Base-by-base conservation (phyloP, 2,888 invertebrate genomes). In the Cephus runcator region DNA sequence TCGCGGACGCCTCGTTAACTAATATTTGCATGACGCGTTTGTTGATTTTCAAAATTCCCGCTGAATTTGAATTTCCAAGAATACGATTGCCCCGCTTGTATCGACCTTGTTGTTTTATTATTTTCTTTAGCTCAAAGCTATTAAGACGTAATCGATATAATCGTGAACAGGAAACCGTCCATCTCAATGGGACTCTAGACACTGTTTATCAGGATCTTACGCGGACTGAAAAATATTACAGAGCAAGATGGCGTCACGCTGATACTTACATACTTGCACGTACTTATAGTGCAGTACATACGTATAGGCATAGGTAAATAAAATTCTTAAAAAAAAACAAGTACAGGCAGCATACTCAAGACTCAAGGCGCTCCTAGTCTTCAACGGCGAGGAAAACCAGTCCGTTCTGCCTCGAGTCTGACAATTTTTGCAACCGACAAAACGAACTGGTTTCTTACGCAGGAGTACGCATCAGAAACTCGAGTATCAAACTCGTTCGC, bases 321-420 rank as follows among this genome's bases (percentile, higher is more conserved):
- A 56, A 56, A 56, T 56, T 23, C 40, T 56, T 56, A 0, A 23
- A 56, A 23, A 23, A 6, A 56, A 23, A 23, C 23, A 56, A 9
- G 23, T 23, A 23, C 23, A 56, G 23, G 23, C 9, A 56, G 40
- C 36, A 23, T 9, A 56, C 40, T 23, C 23, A 56, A 23, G 9
- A 56, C 6, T 9, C 9, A 56, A 9, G 9, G 56, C 6, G 56
- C 23, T 56, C 56, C 56, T 56, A 56, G 56, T 56, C 56, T 56
- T 56, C 56, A 15, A 15, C 23, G 23, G 9, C 6, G 56, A 77
- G 35, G 34, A 68, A 76, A 77, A 77, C 74, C 75, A 69, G 69
- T 40, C 77, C 40, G 75, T 34, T 56, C 34, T n/a, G 77, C 69
- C 75, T 31, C 9, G 56, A 56, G 56, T 23, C 56, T 56, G 56